Base-by-base conservation (phyloP, 2,113 vertebrate species). In the Nerophis lumbriciformis region DNA sequence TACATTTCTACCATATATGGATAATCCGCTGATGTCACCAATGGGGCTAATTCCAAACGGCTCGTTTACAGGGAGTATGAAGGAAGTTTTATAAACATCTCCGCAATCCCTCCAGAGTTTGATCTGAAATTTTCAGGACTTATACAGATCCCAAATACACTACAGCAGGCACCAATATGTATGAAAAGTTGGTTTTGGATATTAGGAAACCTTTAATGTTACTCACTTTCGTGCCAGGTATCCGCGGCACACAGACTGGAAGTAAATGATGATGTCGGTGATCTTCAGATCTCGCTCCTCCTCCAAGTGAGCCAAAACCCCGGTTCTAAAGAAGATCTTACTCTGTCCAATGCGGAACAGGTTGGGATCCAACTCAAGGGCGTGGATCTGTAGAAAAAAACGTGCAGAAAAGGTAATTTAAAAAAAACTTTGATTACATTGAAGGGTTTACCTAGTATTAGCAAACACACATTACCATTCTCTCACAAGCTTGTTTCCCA, bases 261-360 rank as follows among this genome's bases (percentile, higher is more conserved):
- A 99, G 89, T 96, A 95, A 87, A 99, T 96, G 77, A 99, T 98
- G 54, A 99, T 95, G 76, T 99, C 96, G 0, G 96, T 99, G 77
- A 99, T 99, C 88, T 99, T 99, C 80, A 99, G 91, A 68, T 99
- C 97, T 60, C 97, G 73, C 71, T 99, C 96, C 63, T 99, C 96
- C 63, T 99, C 97, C 73, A 99, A 86, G 61, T 99, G 97, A 35
- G 97, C 97, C 88, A 99, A 71, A 48, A 99, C 95, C 15, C 97
- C 97, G 2, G 96, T 94, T 78, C 96, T 91, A 88, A 99, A 99
- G 84, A 99, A 99, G 82, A 99, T 98, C 89, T 98, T 99, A 85
- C 97, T 99, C 85, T 99, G 97, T 54, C 97, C 97, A 35, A 99
- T 99, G 55, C 97, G 91, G 80, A 93, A 98, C n/a, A 99, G 88